Evolutionary conservation across 2,113 vertebrate genomes (phyloP).

Genomic region (Sebastes schlegelii): DNA sequence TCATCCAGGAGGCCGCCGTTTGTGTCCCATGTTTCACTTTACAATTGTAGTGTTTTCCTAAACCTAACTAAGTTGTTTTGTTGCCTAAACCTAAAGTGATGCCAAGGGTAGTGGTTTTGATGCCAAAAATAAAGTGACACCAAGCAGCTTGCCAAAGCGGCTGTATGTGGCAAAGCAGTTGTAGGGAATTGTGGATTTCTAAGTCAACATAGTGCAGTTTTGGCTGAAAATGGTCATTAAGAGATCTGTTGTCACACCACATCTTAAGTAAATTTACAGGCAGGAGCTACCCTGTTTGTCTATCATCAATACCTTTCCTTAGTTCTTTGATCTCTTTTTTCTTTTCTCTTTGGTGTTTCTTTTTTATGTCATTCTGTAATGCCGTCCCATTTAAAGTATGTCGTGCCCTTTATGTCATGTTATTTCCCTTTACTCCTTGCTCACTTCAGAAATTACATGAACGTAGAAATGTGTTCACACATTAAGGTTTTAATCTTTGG

Average conservation of each 20-base stretch:
- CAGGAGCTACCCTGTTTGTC: background rate
- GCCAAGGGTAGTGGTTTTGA: no score
- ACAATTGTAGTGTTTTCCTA: no score
- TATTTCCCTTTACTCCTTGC: background rate
- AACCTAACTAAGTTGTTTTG: no score
- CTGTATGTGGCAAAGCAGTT: background rate
- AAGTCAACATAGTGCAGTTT: conserved; percentile 4
- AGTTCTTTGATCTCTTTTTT: background rate
- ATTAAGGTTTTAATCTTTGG: conserved; percentile 32
- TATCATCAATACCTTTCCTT: background rate
- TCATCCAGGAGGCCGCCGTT: no score
- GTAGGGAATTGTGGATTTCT: background rate
- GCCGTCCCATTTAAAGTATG: background rate
- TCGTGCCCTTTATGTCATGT: background rate
- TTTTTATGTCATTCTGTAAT: background rate
- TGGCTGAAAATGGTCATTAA: background rate
- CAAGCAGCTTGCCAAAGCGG: no score
- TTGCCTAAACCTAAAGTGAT: no score
- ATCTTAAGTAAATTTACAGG: background rate
- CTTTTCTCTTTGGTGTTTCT: background rate
- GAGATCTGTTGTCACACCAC: conserved; percentile 1
- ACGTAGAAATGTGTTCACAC: conserved; percentile 18
- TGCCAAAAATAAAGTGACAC: no score
- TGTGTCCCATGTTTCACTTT: no score
- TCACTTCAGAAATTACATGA: conserved; percentile 2